phyloP scores from a whole-genome alignment of 1,140 invertebrate genomes.

The Akabosia matsudoensis region DNA sequence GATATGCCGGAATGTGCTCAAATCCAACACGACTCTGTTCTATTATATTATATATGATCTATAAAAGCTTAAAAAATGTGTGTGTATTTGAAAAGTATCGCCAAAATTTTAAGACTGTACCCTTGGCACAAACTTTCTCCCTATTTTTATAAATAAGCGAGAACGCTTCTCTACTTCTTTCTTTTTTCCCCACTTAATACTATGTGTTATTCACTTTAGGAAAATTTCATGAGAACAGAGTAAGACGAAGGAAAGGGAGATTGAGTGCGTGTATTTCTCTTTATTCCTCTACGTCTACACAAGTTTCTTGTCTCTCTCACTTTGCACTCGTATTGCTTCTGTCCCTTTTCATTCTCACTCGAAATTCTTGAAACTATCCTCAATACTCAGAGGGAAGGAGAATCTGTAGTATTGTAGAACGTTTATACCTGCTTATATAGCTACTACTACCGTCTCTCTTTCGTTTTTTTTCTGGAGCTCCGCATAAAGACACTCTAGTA shows the following conservation, averaged over 20 bases:
- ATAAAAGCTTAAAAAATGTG: too few relatives aligned
- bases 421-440: too few relatives aligned
- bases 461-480: too few relatives aligned
- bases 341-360: slow-evolving; percentile 13
- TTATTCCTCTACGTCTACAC: not conserved
- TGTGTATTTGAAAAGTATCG: not conserved
- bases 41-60: too few relatives aligned
- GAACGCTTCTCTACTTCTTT: not conserved
- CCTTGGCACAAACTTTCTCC: not conserved
- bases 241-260: not conserved
- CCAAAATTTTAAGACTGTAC: not conserved
- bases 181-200: not conserved
- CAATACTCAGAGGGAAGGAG: too few relatives aligned
- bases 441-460: not conserved
- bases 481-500: too few relatives aligned
- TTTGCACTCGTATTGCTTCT: not conserved
- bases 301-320: slow-evolving; percentile 15
- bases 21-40: too few relatives aligned
- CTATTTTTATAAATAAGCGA: slow-evolving; percentile 17
- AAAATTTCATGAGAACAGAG: slow-evolving; percentile 8
- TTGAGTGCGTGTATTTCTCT: not conserved
- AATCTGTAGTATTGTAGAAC: too few relatives aligned
- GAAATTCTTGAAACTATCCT: not conserved
- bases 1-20: too few relatives aligned
- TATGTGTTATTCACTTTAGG: not conserved